A percentile compares a stretch with the other conserved stretches of the same genome.
These are phyloP conservation scores for Arge pagana DNA, from an alignment of 2,888 invertebrate genomes.

Conservation along the genomic window DNA sequence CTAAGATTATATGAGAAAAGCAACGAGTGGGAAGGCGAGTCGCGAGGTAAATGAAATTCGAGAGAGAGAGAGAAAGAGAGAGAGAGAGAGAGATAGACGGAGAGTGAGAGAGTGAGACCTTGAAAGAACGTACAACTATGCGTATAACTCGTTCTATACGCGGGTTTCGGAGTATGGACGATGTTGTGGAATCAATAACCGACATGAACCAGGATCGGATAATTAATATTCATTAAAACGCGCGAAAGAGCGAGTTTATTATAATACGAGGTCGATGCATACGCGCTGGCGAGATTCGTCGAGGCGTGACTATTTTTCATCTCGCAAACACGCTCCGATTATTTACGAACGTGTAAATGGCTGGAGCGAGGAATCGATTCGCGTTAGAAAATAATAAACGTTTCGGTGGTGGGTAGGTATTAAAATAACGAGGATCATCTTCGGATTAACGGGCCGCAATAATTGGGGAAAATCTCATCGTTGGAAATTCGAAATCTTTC, in stretches of 20 bases:
- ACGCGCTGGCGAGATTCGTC: too few relatives aligned
- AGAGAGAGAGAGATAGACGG: too few relatives aligned
- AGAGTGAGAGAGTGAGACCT: too few relatives aligned
- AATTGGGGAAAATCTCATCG: conserved; percentile 54
- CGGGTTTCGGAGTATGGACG: too few relatives aligned
- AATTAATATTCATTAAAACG: conserved; percentile 34
- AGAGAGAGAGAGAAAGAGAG: too few relatives aligned
- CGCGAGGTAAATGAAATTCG: too few relatives aligned
- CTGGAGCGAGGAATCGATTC: conserved; percentile 51
- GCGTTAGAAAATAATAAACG: conserved; percentile 49
- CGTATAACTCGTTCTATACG: too few relatives aligned
- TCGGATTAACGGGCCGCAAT: conserved; percentile 53
- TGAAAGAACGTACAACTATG: too few relatives aligned
- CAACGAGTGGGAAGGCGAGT: too few relatives aligned
- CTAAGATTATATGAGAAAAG: too few relatives aligned
- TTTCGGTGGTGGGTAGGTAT: conserved; percentile 43
- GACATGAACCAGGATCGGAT: conserved; percentile 24
- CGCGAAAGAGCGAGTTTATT: conserved; percentile 42
- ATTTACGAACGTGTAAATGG: conserved; percentile 51
- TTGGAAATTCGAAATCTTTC: conserved; percentile 36
- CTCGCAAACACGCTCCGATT: conserved; percentile 47
- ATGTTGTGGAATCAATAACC: conserved; percentile 5
- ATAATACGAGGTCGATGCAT: conserved; percentile 34
- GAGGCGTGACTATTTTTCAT: conserved; percentile 40
- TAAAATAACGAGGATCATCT: conserved; percentile 53